Evolutionary conservation across 2,888 invertebrate genomes (phyloP).

Genomic region (Hecatera dysodea): DNA sequence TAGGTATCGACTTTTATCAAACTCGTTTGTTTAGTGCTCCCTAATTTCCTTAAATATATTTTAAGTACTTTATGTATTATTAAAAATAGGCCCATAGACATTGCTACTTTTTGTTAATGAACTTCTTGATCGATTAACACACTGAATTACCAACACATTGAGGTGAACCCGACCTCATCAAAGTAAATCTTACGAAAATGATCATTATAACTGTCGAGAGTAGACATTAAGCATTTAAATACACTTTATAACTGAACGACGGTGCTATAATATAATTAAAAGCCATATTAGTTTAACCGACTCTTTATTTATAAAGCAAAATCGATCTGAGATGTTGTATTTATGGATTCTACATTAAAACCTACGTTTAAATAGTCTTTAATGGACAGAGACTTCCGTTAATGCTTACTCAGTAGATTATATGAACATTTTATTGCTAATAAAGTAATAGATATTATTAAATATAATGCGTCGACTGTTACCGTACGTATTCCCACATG

Average conservation of each 20-base stretch:
- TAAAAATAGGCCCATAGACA: no score
- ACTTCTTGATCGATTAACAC: slow-evolving; percentile 20
- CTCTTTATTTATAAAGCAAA: neutral
- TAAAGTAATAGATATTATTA: slow-evolving; percentile 23
- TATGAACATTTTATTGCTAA: neutral
- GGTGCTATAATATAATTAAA: slow-evolving; percentile 21
- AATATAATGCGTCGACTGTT: slow-evolving; percentile 22
- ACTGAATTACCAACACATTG: slow-evolving; percentile 19
- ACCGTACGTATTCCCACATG: slow-evolving; percentile 52
- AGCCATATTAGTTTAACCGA: slow-evolving; percentile 28
- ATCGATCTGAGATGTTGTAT: neutral
- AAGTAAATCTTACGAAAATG: slow-evolving; percentile 23
- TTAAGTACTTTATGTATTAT: no score
- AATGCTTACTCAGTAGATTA: slow-evolving; percentile 1
- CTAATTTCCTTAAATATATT: no score
- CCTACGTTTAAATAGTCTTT: neutral
- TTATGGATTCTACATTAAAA: slow-evolving; percentile 15
- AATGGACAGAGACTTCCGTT: slow-evolving; percentile 12
- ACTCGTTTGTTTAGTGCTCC: no score
- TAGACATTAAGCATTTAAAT: slow-evolving; percentile 12
- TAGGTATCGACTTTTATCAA: no score
- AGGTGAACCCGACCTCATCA: slow-evolving; percentile 8
- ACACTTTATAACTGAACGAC: slow-evolving; percentile 2
- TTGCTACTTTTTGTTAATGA: neutral
- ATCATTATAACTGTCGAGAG: neutral